phyloP scores from a whole-genome alignment of 2,888 invertebrate species.

The Agrypnus murinus region DNA sequence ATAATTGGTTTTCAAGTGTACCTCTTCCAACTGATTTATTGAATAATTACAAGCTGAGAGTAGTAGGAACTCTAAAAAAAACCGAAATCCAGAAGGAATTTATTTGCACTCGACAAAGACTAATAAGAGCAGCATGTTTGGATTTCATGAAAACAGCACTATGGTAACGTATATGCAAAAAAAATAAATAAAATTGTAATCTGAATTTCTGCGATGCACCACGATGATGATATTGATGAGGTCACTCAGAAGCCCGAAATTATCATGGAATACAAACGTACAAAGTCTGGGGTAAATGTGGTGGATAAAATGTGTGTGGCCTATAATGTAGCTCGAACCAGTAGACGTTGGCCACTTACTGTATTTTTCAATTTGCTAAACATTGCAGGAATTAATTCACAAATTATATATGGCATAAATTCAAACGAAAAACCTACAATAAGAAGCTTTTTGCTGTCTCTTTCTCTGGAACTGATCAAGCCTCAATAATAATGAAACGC shows the following conservation, averaged over 20 bases:
- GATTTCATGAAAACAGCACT: not conserved
- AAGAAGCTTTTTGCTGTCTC: too few relatives aligned
- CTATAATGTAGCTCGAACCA: constrained; percentile 55
- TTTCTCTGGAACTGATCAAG: too few relatives aligned
- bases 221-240: constrained; percentile 45
- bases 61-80: too few relatives aligned
- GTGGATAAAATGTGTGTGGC: constrained; percentile 54
- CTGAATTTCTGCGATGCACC: constrained; percentile 43
- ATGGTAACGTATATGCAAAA: too few relatives aligned
- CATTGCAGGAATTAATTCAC: constrained; percentile 53
- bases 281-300: constrained; percentile 58
- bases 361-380: constrained; percentile 57
- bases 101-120: too few relatives aligned
- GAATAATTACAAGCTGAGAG: too few relatives aligned
- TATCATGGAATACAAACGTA: constrained; percentile 46
- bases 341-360: constrained; percentile 56
- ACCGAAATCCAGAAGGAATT: too few relatives aligned
- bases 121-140: not conserved
- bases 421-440: too few relatives aligned
- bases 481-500: too few relatives aligned
- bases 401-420: too few relatives aligned
- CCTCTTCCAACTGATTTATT: not conserved
- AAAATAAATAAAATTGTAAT: too few relatives aligned
- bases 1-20: not conserved
- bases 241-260: constrained; percentile 36